A percentile compares a stretch with the other conserved stretches of the same genome.
Evolutionary conservation across 2,797 vertebrate species (phyloP).

Genomic region (Chlorospingus flavigularis): DNA sequence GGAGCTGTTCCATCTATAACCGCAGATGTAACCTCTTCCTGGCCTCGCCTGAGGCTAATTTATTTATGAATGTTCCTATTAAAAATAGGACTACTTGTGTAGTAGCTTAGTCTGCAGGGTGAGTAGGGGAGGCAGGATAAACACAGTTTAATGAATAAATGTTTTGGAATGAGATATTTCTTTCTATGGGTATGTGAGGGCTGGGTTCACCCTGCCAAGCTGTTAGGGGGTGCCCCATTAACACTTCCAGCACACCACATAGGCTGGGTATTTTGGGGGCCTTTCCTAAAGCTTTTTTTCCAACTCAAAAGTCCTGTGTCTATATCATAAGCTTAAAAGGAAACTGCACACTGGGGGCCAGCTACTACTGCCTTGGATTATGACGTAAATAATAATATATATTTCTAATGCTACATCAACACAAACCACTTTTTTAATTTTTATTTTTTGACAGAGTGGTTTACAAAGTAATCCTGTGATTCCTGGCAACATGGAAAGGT

Average conservation of each 20-base stretch:
- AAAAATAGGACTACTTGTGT: slow-evolving; percentile 8
- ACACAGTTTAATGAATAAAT: neutral
- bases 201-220: neutral
- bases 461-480: neutral
- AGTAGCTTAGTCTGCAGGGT: neutral
- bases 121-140: neutral
- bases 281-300: neutral
- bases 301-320: neutral
- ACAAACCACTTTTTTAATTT: neutral
- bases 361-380: neutral
- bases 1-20: neutral
- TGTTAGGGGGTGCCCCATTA: neutral
- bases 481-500: neutral
- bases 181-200: neutral
- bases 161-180: neutral
- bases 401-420: neutral
- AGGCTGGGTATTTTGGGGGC: neutral
- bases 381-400: neutral
- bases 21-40: neutral
- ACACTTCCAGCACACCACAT: fast-evolving
- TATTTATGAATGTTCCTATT: slow-evolving; percentile 27
- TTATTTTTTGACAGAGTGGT: neutral
- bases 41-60: neutral
- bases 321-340: neutral
- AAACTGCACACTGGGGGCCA: neutral